These are phyloP conservation scores for Forpus xanthops DNA, from an alignment of 2,797 vertebrate genomes.

Conservation along the genomic window DNA sequence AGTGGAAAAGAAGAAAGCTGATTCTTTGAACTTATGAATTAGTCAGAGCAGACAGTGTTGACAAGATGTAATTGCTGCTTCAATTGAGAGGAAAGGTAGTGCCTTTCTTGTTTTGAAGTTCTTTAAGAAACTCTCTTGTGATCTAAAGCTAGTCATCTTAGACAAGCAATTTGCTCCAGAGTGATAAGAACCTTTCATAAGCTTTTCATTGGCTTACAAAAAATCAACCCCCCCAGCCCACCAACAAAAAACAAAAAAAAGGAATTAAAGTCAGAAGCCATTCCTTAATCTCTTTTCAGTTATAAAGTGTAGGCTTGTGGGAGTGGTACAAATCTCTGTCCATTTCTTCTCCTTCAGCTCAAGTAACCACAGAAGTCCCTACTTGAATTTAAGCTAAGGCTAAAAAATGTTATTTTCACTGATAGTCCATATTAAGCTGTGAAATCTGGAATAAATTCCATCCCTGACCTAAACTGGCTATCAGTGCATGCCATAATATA, in stretches of 20 bases:
- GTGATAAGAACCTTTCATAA: not conserved
- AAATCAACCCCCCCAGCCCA: not conserved
- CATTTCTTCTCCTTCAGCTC: fast-evolving
- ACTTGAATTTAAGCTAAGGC: not conserved
- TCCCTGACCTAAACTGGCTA: not conserved
- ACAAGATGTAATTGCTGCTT: constrained; percentile 42
- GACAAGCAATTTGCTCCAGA: not conserved
- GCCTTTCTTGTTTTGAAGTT: constrained; percentile 15
- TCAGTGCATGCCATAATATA: not conserved
- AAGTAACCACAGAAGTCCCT: not conserved
- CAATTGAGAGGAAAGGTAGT: not conserved
- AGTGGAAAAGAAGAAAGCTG: not conserved
- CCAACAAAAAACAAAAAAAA: not conserved
- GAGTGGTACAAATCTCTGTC: not conserved
- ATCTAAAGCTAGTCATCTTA: not conserved
- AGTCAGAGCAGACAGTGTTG: constrained; percentile 43
- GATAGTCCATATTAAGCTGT: not conserved
- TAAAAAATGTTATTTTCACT: not conserved
- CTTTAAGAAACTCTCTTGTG: constrained; percentile 14
- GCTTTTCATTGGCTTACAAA: not conserved
- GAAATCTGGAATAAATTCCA: not conserved
- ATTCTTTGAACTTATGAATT: constrained; percentile 54
- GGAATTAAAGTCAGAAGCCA: not conserved
- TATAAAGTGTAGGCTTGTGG: not conserved
- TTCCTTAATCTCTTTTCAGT: not conserved